Conservation (phyloP, 2,888 invertebrate species). For the Alviniconcha strummeri region DNA sequence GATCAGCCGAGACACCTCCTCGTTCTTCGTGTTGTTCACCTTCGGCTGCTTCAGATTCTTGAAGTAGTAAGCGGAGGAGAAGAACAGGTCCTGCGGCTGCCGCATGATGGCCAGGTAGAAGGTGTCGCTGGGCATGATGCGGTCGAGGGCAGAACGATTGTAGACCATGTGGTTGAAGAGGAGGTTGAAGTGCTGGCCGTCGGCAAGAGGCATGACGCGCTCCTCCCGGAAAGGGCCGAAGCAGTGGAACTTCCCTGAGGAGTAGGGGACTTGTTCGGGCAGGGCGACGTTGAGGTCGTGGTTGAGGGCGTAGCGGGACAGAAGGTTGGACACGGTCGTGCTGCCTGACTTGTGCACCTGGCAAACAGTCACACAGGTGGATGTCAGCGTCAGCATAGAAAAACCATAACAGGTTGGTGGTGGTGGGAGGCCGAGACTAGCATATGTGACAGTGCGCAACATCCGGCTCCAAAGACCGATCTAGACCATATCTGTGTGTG, state of each 20-base stretch:
- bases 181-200: slow-evolving; percentile 48
- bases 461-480: too few relatives aligned
- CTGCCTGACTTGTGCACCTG: slow-evolving; percentile 61
- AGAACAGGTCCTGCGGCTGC: slow-evolving; percentile 38
- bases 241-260: too few relatives aligned
- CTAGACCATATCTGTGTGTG: too few relatives aligned
- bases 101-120: slow-evolving; percentile 52
- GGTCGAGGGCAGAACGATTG: slow-evolving; percentile 45
- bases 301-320: slow-evolving; percentile 49
- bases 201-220: slow-evolving; percentile 48
- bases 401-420: too few relatives aligned
- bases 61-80: background rate
- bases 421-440: too few relatives aligned
- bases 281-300: slow-evolving; percentile 51
- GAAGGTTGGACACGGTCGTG: slow-evolving; percentile 54
- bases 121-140: slow-evolving; percentile 45
- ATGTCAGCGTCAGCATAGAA: too few relatives aligned
- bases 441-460: too few relatives aligned
- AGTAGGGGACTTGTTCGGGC: too few relatives aligned
- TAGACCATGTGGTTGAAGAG: slow-evolving; percentile 58
- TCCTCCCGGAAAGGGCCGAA: slow-evolving; percentile 32
- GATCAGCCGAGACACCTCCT: background rate
- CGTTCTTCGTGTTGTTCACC: background rate
- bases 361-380: too few relatives aligned
- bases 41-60: background rate